Evolutionary conservation across 2,797 vertebrate species (phyloP).

Genomic region (Remorina albescens): DNA sequence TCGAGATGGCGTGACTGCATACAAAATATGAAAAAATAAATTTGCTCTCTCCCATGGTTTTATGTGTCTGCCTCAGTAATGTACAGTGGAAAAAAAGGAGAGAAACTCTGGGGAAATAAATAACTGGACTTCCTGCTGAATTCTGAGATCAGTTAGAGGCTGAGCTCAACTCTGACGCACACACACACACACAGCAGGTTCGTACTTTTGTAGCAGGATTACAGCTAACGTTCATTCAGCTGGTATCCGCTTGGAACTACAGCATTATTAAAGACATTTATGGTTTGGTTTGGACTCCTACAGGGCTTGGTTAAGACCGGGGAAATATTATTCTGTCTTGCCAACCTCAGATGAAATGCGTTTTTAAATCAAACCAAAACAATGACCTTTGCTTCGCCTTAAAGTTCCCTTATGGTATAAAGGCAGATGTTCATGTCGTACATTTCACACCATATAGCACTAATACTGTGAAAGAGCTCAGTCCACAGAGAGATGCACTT

Average conservation of each 20-base stretch:
- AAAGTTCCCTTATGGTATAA: too few species aligned
- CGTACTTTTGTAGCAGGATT: not conserved
- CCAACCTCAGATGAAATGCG: too few species aligned
- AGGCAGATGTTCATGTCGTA: too few species aligned
- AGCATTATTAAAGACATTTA: not conserved
- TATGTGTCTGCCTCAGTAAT: not conserved
- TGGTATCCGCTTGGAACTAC: not conserved
- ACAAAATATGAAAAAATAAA: not conserved
- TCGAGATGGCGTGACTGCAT: not conserved
- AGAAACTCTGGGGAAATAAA: not conserved
- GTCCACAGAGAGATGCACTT: too few species aligned
- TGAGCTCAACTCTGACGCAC: not conserved
- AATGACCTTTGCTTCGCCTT: too few species aligned
- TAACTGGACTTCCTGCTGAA: not conserved
- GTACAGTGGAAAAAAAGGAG: not conserved
- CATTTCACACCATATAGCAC: too few species aligned
- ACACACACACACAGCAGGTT: conserved; percentile 3
- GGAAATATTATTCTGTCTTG: too few species aligned
- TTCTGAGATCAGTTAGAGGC: not conserved
- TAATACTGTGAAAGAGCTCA: too few species aligned
- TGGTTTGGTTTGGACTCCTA: not conserved
- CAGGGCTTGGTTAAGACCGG: too few species aligned
- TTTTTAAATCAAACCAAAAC: too few species aligned
- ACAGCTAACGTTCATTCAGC: not conserved
- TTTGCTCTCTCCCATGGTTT: not conserved